Conservation (phyloP, 2,113 vertebrate species). For the Harpagus bidentatus region DNA sequence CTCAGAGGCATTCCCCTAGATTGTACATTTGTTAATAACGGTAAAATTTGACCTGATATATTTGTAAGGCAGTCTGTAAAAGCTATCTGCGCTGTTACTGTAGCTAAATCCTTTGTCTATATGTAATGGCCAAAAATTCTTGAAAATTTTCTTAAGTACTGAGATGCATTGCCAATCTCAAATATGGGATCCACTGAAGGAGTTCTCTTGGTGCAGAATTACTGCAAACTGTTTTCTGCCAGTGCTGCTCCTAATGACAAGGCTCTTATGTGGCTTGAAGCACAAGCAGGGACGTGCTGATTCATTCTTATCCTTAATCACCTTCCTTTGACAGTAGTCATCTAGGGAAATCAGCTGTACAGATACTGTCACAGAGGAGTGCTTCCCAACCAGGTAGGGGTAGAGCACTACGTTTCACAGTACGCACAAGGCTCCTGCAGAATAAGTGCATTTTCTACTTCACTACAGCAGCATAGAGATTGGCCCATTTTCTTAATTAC, state of each 20-base stretch:
- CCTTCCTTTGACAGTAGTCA: not conserved
- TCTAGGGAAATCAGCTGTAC: not conserved
- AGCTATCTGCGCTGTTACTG: not conserved
- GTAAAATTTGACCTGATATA: not conserved
- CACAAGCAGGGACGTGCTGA: not conserved
- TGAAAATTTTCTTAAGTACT: not conserved
- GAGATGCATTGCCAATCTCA: not conserved
- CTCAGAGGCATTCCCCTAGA: not conserved
- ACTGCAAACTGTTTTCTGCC: not conserved
- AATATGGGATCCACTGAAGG: not conserved
- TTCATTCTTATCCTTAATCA: not conserved
- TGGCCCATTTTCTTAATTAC: not conserved
- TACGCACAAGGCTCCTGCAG: not conserved
- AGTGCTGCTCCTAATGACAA: not conserved
- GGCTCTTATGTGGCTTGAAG: not conserved
- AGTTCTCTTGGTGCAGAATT: not conserved
- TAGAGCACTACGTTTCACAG: not conserved
- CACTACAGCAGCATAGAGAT: not conserved
- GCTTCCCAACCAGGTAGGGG: not conserved
- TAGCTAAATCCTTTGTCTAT: not conserved
- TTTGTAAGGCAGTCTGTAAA: not conserved
- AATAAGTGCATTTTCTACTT: not conserved
- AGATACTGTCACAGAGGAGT: not conserved
- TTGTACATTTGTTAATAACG: not conserved
- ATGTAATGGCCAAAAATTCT: not conserved